phyloP scores from a whole-genome alignment of 2,888 invertebrate species.

The Hylaea fasciaria region DNA sequence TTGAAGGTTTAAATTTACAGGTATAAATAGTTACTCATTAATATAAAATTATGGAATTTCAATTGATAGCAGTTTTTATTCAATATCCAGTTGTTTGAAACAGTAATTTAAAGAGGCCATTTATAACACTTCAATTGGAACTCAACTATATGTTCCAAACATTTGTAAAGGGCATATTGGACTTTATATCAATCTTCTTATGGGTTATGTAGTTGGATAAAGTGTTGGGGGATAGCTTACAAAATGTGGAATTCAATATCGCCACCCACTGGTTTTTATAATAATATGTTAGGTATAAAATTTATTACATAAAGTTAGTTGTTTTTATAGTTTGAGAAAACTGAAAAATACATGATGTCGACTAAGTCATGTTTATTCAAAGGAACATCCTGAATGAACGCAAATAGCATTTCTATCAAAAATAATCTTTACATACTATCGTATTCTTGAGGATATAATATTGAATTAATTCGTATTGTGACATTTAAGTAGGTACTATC shows the following conservation, averaged over 20 bases:
- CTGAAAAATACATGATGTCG: too few relatives aligned
- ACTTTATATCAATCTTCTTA: slow-evolving; percentile 6
- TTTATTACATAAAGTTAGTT: too few relatives aligned
- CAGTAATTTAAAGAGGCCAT: slow-evolving; percentile 42
- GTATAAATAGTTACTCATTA: slow-evolving; percentile 2
- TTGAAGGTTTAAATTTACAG: too few relatives aligned
- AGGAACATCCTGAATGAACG: too few relatives aligned
- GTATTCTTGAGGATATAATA: too few relatives aligned
- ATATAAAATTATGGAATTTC: slow-evolving; percentile 33
- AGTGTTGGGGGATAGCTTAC: neutral
- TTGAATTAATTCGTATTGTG: too few relatives aligned
- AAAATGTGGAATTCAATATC: neutral
- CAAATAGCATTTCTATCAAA: too few relatives aligned
- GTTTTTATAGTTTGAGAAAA: too few relatives aligned
- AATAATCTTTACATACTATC: too few relatives aligned
- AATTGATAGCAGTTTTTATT: slow-evolving; percentile 40
- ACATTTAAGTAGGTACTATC: too few relatives aligned
- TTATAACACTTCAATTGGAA: slow-evolving; percentile 32
- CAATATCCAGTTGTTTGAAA: slow-evolving; percentile 41
- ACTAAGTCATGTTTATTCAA: too few relatives aligned
- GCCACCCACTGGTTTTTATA: slow-evolving; percentile 46
- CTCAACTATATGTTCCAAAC: neutral
- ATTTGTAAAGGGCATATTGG: slow-evolving; percentile 1
- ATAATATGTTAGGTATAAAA: slow-evolving; percentile 57
- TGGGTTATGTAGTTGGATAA: neutral